These are phyloP conservation scores for Urosaurus nigricauda DNA, from an alignment of 2,797 vertebrate species.

Conservation along the genomic window DNA sequence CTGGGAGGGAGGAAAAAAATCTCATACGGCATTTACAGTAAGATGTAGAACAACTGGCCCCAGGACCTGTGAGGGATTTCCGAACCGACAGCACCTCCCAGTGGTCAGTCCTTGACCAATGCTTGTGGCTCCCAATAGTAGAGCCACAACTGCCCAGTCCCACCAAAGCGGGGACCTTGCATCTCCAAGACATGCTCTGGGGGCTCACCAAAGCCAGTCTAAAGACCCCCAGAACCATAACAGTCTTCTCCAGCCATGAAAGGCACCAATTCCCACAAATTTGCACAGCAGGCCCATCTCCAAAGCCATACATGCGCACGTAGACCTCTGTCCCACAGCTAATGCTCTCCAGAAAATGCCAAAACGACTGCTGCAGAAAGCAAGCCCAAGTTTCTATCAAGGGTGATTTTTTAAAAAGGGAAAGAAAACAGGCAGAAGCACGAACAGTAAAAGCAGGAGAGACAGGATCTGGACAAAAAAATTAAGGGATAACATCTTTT, in stretches of 20 bases:
- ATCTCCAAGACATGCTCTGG: too few relatives aligned
- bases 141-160: too few relatives aligned
- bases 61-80: not conserved
- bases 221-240: not conserved
- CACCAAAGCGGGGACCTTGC: not conserved
- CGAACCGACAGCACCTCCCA: not conserved
- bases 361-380: not conserved
- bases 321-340: not conserved
- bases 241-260: not conserved
- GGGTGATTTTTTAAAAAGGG: not conserved
- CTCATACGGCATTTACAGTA: not conserved
- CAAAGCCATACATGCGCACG: too few relatives aligned
- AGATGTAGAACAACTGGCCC: not conserved
- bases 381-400: not conserved
- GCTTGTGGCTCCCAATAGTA: not conserved
- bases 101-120: not conserved
- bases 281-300: fast-evolving
- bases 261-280: not conserved
- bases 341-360: not conserved
- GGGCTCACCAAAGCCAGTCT: not conserved
- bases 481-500: not conserved
- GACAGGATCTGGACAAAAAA: not conserved
- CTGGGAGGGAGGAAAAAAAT: not conserved
- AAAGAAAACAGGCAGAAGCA: not conserved
- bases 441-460: not conserved